phyloP scores from a whole-genome alignment of 2,113 vertebrate genomes.

The Drymodes brunneopygia region DNA sequence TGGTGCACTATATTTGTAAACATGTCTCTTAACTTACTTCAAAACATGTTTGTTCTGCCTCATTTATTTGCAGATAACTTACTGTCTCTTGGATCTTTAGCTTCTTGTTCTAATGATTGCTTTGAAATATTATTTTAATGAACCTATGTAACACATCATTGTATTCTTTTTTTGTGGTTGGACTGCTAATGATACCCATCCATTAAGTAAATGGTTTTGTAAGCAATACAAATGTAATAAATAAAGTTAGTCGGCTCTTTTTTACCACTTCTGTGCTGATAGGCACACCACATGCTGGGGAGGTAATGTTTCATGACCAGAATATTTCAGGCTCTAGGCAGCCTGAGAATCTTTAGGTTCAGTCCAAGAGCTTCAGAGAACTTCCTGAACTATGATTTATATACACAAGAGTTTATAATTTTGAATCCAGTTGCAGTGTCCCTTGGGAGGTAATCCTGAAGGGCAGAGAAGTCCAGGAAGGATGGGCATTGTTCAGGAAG shows the following conservation, averaged over 20 bases:
- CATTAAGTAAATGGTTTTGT: constrained; percentile 93
- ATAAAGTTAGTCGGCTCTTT: constrained; percentile 79
- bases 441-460: not conserved
- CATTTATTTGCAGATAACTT: constrained; percentile 87
- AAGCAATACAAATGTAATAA: constrained; percentile 86
- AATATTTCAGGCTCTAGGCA: constrained; percentile 71
- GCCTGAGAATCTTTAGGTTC: constrained; percentile 61
- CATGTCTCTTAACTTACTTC: constrained; percentile 79
- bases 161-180: constrained; percentile 83
- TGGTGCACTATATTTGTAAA: constrained; percentile 75
- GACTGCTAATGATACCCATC: constrained; percentile 89
- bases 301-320: constrained; percentile 84
- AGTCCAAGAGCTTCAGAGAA: constrained; percentile 39
- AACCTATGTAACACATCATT: constrained; percentile 87
- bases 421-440: not conserved
- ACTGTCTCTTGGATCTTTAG: constrained; percentile 80
- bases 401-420: not conserved
- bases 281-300: constrained; percentile 73
- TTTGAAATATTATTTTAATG: constrained; percentile 92
- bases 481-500: not conserved
- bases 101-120: constrained; percentile 82
- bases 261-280: constrained; percentile 80
- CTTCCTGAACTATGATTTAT: constrained; percentile 17
- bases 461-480: not conserved
- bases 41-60: constrained; percentile 82